phyloP scores from a whole-genome alignment of 64 coral and sea anemone species.

The Stichodactyla helianthus region DNA sequence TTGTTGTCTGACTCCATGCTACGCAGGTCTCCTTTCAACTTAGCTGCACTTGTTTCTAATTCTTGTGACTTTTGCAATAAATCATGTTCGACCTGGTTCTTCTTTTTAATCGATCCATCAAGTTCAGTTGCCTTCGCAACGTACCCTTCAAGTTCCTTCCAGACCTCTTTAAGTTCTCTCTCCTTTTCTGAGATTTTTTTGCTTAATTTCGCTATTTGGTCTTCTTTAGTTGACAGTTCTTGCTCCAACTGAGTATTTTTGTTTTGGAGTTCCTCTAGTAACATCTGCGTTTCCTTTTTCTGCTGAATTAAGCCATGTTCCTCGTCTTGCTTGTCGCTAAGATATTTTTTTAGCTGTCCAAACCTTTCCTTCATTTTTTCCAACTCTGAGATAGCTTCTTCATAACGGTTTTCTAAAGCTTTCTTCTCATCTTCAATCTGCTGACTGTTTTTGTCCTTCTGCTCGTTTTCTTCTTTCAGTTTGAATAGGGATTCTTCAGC shows the following conservation, averaged over 20 bases:
- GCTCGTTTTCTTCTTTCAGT: conserved; percentile 4
- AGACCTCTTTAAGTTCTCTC: neutral
- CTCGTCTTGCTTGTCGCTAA: neutral
- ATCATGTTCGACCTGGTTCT: neutral
- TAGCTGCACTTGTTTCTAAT: neutral
- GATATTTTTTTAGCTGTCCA: neutral
- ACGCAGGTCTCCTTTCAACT: neutral
- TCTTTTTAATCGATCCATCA: neutral
- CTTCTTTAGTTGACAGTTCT: neutral
- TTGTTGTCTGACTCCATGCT: neutral
- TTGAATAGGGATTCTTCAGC: conserved; percentile 8
- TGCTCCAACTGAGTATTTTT: neutral
- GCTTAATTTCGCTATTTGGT: neutral
- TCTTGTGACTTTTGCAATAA: conserved; percentile 2
- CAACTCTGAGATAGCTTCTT: neutral
- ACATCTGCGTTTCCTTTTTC: neutral
- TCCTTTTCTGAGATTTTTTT: neutral
- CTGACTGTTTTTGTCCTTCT: neutral
- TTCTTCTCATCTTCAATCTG: neutral
- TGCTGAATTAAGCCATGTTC: neutral
- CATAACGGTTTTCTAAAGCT: neutral
- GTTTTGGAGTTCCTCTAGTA: neutral
- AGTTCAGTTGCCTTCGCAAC: conserved; percentile 2
- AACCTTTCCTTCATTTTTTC: neutral
- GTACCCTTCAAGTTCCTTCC: conserved; percentile 13